Base-by-base conservation (phyloP, 2,113 vertebrate genomes). In the Neogobius melanostomus region DNA sequence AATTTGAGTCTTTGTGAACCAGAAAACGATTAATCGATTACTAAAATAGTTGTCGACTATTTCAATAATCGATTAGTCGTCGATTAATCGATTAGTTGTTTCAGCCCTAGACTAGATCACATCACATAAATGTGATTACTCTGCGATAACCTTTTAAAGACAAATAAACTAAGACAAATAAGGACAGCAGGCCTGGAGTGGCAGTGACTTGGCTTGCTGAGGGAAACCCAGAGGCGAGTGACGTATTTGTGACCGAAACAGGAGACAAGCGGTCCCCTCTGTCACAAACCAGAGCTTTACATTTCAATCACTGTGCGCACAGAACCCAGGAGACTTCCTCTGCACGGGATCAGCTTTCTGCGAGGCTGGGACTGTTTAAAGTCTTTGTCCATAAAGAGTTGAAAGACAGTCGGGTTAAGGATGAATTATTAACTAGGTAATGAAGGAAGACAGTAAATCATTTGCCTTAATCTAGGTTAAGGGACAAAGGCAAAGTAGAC, bases 251-350 rank as follows among this genome's bases (percentile, higher is more conserved):
- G 43, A 68, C 15, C 14, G 49, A 7, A 69, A 59, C 74, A 65
- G 28, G n/a, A 28, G 72, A 67, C 59, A 64, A 52, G 52, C 56
- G 44, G 53, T 44, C 57, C 68, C 28, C 60, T 68, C 74, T 64
- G 71, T 48, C 59, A 76, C 61, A 68, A 74, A 79, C 68, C 59
- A 17, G 1, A 11, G 17, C 59, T 70, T 82, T 69, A 75, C 45
- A 64, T 75, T 84, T 86, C 71, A 77, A 66, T 82, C 73, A 69
- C 62, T 63, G 57, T 50, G 43, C 12, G 21, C 6, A 16, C 53
- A 66, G 64, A 65, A 68, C 68, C 83, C 76, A 76, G 73, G 79
- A 86, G 79, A 84, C 76, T 75, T 82, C 76, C 76, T 84, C 60
- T 6, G 1, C 53, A 17, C 52, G 48, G 68, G 68, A 75, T 84